Evolutionary conservation across 2,888 invertebrate species (phyloP).

Genomic region (Mantis religiosa): DNA sequence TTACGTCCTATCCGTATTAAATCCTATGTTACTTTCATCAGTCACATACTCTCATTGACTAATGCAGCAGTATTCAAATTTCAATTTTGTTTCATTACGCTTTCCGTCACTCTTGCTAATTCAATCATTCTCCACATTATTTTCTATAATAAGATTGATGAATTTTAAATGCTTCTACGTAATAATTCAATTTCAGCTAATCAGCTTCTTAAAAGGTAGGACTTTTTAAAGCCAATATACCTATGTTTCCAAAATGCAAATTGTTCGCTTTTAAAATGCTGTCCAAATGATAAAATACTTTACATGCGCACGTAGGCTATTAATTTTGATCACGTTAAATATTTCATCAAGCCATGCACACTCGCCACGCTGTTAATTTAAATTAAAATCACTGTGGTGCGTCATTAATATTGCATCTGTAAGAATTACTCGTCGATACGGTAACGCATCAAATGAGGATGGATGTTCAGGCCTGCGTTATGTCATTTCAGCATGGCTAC

Average conservation of each 20-base stretch:
- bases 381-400: neutral
- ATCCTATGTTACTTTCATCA: too few relatives aligned
- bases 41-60: too few relatives aligned
- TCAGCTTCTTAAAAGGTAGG: too few relatives aligned
- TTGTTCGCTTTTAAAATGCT: neutral
- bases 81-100: too few relatives aligned
- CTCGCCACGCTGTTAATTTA: neutral
- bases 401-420: neutral
- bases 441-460: neutral
- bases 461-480: neutral
- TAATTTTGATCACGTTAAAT: neutral
- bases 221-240: too few relatives aligned
- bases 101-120: too few relatives aligned
- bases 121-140: too few relatives aligned
- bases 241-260: neutral
- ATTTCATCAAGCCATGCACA: neutral
- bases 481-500: neutral
- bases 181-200: too few relatives aligned
- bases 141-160: too few relatives aligned
- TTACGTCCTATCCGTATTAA: too few relatives aligned
- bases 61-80: too few relatives aligned
- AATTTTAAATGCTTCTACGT: too few relatives aligned
- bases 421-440: neutral
- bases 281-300: neutral
- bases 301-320: neutral